These are phyloP conservation scores for Ranitomeya variabilis DNA, from an alignment of 2,113 vertebrate genomes.

Conservation along the genomic window DNA sequence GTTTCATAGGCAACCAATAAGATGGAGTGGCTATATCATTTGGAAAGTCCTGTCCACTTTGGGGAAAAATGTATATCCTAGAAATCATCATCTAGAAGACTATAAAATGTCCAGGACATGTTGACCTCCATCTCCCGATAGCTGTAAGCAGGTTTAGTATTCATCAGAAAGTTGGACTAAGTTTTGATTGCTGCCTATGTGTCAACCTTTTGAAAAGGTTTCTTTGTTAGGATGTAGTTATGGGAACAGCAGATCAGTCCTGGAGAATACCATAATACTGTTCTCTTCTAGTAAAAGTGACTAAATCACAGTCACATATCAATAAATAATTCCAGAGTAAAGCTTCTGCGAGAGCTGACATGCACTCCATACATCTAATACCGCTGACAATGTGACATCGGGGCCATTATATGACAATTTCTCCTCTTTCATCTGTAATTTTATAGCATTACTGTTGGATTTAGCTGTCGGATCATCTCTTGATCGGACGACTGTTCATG, in stretches of 20 bases:
- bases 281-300: neutral
- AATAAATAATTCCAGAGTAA: neutral
- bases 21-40: too few species aligned
- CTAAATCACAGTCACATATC: neutral
- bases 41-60: too few species aligned
- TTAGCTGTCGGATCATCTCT: slow-evolving; percentile 24
- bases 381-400: neutral
- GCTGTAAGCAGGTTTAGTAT: neutral
- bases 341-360: neutral
- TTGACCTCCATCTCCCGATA: neutral
- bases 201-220: neutral
- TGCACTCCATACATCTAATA: neutral
- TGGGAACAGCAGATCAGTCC: neutral
- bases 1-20: too few species aligned
- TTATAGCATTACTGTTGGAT: slow-evolving; percentile 40
- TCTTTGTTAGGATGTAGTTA: neutral
- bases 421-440: slow-evolving; percentile 40
- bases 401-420: slow-evolving; percentile 17
- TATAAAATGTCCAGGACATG: neutral
- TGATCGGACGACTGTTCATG: slow-evolving; percentile 33
- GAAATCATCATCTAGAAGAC: too few species aligned
- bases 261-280: neutral
- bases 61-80: too few species aligned
- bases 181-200: neutral
- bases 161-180: neutral